A percentile compares a stretch with the other conserved stretches of the same genome.
These are phyloP conservation scores for Tolypeutes matacus DNA, from an alignment of 2,797 vertebrate species.

Conservation along the genomic window DNA sequence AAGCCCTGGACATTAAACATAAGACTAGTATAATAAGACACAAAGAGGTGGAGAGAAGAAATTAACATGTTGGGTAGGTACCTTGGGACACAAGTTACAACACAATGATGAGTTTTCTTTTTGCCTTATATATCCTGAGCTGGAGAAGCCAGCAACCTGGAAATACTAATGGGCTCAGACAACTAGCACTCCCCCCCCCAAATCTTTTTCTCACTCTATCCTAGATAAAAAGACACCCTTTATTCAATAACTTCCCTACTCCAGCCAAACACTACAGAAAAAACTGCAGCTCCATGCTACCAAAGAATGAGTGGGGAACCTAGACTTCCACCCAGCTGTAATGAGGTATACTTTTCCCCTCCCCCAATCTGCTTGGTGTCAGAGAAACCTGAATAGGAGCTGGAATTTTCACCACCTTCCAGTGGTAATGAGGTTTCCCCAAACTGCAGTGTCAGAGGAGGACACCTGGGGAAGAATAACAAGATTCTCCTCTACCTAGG, in stretches of 20 bases:
- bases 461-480: neutral
- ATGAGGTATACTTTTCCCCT: neutral
- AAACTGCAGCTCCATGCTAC: neutral
- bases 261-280: neutral
- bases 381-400: neutral
- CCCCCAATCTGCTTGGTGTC: neutral
- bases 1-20: neutral
- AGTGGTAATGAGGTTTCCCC: neutral
- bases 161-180: neutral
- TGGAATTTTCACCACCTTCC: neutral
- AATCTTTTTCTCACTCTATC: neutral
- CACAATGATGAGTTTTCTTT: neutral
- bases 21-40: neutral
- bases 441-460: neutral
- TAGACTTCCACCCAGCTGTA: neutral
- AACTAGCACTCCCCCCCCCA: neutral
- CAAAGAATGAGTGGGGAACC: neutral
- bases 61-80: neutral
- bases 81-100: neutral
- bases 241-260: neutral
- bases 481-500: neutral
- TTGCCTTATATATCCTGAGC: neutral
- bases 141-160: neutral
- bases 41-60: neutral
- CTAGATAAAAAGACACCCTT: neutral